Base-by-base conservation (phyloP, 2,888 invertebrate species). In the Acanthopleura granulata region DNA sequence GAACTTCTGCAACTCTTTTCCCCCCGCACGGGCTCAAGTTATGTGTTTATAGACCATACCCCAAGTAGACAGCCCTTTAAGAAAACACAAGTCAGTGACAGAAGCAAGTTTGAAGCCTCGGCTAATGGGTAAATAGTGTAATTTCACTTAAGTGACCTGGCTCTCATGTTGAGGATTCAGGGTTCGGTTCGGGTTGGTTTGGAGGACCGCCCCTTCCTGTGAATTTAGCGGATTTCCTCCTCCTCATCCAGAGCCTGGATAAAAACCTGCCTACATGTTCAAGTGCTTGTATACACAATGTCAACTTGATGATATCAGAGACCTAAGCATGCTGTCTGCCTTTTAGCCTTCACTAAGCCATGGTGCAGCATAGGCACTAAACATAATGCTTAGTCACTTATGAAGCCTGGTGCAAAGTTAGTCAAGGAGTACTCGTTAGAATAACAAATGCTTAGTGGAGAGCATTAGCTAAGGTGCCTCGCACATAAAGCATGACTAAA, bases 61-160 rank as follows among this genome's bases (percentile, higher is more conserved):
- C 12, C 6, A 57, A 57, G 57, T 22, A 57, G 57, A 22, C 57
- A 57, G 57, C n/a, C 40, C 57, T 57, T 57, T 57, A 57, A 57
- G 57, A 57, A 57, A 57, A 57, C 57, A 57, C 3, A n/a, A 18
- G 6, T 1, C 57, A 57, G 57, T 18, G 57, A 57, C 22, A 40
- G 57, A n/a, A 22, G n/a, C 12, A 12, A 12, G 57, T 57, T 57
- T 57, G 57, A 57, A 57, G 57, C 57, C 57, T 57, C 3, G 57
- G 57, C 57, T 57, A 57, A 57, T 57, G 57, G 57, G 57, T n/a
- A 22, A n/a, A 57, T 57, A 57, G 22, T 57, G 57, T 57, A 57
- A 57, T 57, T 57, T 57, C 12, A 57, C 57, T n/a, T 12, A n/a
- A 57, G 57, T 57, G 57, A 18, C 57, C 1, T n/a, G n/a, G 57